phyloP scores from a whole-genome alignment of 2,888 invertebrate species.

The Nomada ferruginata region DNA sequence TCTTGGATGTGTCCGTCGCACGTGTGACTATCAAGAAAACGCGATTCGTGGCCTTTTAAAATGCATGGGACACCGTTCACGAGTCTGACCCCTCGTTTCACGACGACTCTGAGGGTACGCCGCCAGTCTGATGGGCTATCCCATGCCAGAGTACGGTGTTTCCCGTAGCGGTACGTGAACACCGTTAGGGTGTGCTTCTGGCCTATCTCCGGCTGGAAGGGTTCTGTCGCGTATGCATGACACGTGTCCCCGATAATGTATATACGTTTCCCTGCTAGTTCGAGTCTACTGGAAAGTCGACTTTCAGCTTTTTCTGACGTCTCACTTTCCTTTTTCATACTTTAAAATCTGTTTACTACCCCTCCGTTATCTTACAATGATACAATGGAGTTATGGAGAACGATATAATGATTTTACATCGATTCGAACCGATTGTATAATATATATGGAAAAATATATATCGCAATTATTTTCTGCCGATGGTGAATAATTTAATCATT shows the following conservation, averaged over 20 bases:
- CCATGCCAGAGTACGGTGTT: constrained; percentile 18
- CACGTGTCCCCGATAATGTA: constrained; percentile 45
- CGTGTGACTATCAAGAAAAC: constrained; percentile 36
- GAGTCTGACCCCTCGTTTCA: constrained; percentile 56
- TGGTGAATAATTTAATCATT: no score
- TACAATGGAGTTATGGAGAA: no score
- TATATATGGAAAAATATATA: no score
- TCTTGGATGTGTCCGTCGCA: not conserved
- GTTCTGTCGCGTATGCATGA: constrained; percentile 36
- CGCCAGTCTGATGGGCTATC: constrained; percentile 35
- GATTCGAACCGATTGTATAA: no score
- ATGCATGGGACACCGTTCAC: constrained; percentile 73
- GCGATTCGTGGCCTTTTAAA: constrained; percentile 74
- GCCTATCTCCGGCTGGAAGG: constrained; percentile 33
- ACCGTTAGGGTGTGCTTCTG: constrained; percentile 23
- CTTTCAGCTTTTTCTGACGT: not conserved
- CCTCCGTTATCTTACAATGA: no score
- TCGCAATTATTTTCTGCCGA: no score
- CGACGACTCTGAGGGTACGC: constrained; percentile 22
- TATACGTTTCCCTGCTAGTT: not conserved
- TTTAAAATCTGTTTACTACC: not conserved
- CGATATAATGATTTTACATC: no score
- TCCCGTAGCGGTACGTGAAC: constrained; percentile 43
- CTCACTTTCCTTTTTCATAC: not conserved
- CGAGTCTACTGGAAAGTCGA: not conserved